Evolutionary conservation across 2,888 invertebrate genomes (phyloP).

Genomic region (Chymomyza caudatula): DNA sequence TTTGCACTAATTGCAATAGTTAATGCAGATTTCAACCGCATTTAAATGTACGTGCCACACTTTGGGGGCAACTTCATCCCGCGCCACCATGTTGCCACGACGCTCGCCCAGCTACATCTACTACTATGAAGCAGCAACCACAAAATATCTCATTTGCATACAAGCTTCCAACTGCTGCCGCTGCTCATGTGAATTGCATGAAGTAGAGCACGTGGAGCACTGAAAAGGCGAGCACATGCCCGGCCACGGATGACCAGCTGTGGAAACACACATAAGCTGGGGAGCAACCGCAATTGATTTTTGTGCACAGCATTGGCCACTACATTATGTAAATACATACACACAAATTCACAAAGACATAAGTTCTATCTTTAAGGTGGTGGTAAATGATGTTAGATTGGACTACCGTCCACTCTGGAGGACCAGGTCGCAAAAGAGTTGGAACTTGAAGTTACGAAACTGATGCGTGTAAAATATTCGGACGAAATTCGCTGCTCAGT

Average conservation of each 20-base stretch:
- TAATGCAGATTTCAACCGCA: conserved; percentile 71
- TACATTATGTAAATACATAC: conserved; percentile 3
- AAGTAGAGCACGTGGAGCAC: conserved; percentile 59
- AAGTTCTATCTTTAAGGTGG: not conserved
- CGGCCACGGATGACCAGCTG: not conserved
- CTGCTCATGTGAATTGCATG: conserved; percentile 66
- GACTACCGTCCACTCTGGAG: not conserved
- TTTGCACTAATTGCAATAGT: conserved; percentile 71
- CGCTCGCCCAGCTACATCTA: not conserved
- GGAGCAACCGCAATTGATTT: conserved; percentile 60
- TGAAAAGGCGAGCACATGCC: conserved; percentile 15
- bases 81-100: conserved; percentile 2
- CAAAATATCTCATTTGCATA: conserved; percentile 70
- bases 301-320: conserved; percentile 1
- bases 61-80: conserved; percentile 5
- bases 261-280: not conserved
- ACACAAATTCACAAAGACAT: not conserved
- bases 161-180: conserved; percentile 3
- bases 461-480: conserved; percentile 40
- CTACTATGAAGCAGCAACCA: conserved; percentile 18
- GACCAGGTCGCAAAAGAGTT: not conserved
- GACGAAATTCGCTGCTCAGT: conserved; percentile 44
- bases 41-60: conserved; percentile 60
- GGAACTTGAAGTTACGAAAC: not conserved
- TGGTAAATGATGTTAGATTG: not conserved